These are phyloP conservation scores for Ormyrus labotus DNA, from an alignment of 2,888 invertebrate genomes.

Conservation along the genomic window DNA sequence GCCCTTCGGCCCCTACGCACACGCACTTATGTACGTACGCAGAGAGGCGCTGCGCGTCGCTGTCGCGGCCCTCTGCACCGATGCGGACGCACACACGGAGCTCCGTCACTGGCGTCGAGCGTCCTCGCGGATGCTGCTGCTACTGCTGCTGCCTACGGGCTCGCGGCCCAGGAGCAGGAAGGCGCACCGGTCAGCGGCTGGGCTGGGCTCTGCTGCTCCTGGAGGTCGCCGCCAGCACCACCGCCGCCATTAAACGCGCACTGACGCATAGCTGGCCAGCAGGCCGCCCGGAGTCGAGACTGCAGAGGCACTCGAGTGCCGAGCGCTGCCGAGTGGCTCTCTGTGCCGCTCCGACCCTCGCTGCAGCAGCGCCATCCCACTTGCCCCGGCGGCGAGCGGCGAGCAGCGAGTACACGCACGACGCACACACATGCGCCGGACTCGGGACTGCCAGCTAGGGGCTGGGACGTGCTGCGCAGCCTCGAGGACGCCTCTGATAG, in stretches of 20 bases:
- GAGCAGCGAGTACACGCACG: background rate
- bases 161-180: background rate
- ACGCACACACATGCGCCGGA: background rate
- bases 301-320: too few relatives aligned
- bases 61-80: background rate
- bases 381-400: background rate
- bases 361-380: background rate
- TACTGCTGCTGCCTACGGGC: background rate
- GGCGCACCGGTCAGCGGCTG: background rate
- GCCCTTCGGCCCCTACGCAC: background rate
- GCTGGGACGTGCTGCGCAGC: too few relatives aligned
- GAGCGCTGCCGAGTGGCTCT: too few relatives aligned
- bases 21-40: too few relatives aligned
- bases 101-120: background rate
- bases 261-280: conserved; percentile 17
- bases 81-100: background rate
- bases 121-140: background rate
- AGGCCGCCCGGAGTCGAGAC: background rate
- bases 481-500: too few relatives aligned
- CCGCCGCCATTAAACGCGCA: conserved; percentile 52
- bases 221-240: conserved; percentile 41
- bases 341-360: too few relatives aligned
- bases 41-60: background rate
- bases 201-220: conserved; percentile 25
- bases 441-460: too few relatives aligned